Evolutionary conservation across 2,888 invertebrate species (phyloP), one percentile per base, ranked within the genome.

Genomic region (Lagria hirta): DNA sequence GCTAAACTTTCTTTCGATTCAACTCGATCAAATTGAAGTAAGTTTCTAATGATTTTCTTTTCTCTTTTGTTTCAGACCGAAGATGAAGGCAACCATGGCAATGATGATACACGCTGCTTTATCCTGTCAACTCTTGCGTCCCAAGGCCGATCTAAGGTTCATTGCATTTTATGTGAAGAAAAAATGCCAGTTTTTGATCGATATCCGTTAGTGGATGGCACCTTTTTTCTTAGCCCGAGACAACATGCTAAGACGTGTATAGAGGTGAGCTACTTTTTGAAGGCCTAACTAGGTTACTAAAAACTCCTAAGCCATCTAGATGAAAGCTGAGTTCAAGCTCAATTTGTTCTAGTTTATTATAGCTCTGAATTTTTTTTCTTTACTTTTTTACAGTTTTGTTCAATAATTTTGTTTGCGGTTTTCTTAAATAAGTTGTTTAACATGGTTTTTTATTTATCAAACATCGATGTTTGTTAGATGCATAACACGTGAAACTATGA

Each of bases 81-180:
- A 75, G 97, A 98, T 69, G 97, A 98, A 70, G 95, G 94, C 52
- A 93, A 94, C 74, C 95, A 95, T 71, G 97, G 97, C 62, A 97
- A 97, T 74, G 98, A 98, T 70, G 98, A 98, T 70, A 96, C 94
- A 30, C 83, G 97, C 58, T 88, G 92, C 66, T 97, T 97, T 78
- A 91, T 98, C 62, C 78, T 98, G 68, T 93, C 95, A 48, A 94
- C 93, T 24, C 76, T 98, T 68, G 95, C 95, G 50, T 90, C 90
- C 16, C 86, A 92, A 68, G 91, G 93, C 64, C 87, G 89, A 73
- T 85, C 87, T 52, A 80, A 84, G 61, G 91, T 88, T 24, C 83
- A 83, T 41, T 97, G 88, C 74, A 88, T 92, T 52, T 79, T 88
- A 57, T 96, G 98, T 75, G 86, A 89, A 64, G 86, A 86, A 38